A percentile compares a stretch with the other conserved stretches of the same genome.
These are phyloP conservation scores for Dufourea novaeangliae DNA, from an alignment of 1,140 invertebrate species.

Conservation along the genomic window DNA sequence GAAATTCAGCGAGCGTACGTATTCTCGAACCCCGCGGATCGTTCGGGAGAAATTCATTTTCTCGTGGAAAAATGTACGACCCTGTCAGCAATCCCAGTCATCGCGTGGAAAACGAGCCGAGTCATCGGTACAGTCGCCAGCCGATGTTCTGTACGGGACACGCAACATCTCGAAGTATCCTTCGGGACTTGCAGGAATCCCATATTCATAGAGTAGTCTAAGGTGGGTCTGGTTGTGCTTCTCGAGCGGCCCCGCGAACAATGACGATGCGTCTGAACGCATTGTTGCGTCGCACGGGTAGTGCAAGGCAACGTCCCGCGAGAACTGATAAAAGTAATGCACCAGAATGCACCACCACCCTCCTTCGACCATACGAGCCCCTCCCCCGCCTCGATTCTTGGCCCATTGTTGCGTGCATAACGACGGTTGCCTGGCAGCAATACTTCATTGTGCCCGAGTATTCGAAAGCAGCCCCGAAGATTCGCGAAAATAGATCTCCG, in stretches of 20 bases:
- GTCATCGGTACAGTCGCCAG: no score
- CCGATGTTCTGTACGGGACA: no score
- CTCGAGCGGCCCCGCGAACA: constrained; percentile 68
- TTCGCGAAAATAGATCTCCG: constrained; percentile 6
- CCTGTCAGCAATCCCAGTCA: background rate
- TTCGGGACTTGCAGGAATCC: constrained; percentile 57
- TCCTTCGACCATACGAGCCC: background rate
- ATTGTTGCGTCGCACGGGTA: constrained; percentile 64
- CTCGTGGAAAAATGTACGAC: background rate
- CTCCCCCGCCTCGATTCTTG: constrained; percentile 48
- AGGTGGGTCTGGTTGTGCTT: constrained; percentile 61
- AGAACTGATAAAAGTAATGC: constrained; percentile 64
- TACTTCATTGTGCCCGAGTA: constrained; percentile 32
- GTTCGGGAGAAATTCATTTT: background rate
- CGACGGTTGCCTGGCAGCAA: constrained; percentile 27
- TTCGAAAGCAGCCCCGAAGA: background rate
- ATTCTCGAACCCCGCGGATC: no score
- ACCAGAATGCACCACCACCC: constrained; percentile 50
- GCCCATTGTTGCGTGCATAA: constrained; percentile 53
- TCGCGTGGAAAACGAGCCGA: background rate
- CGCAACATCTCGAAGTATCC: constrained; percentile 20
- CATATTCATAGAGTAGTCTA: constrained; percentile 71
- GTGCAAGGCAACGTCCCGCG: constrained; percentile 51
- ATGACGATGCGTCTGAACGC: constrained; percentile 65
- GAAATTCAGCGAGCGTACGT: no score